phyloP scores from a whole-genome alignment of 2,113 vertebrate genomes.

The Micronycteris hirsuta region DNA sequence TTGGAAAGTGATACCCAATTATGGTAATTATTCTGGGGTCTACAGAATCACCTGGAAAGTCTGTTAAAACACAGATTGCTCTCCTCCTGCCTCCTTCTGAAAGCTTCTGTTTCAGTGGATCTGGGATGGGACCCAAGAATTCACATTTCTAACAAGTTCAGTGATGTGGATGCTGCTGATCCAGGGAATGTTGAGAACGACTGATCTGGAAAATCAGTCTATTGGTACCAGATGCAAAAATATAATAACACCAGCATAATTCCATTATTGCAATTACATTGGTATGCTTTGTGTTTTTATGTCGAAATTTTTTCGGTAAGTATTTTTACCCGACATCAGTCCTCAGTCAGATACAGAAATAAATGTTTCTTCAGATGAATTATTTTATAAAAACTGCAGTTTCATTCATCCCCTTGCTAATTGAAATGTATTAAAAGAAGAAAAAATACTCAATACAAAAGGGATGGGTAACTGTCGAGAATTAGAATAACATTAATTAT shows the following conservation, averaged over 20 bases:
- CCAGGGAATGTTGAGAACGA: not conserved
- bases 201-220: slow-evolving; percentile 16
- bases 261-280: not conserved
- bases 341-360: not conserved
- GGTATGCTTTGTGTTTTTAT: not conserved
- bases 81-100: not conserved
- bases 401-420: not conserved
- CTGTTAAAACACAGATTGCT: not conserved
- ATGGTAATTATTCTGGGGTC: not conserved
- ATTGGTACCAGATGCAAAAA: not conserved
- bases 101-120: not conserved
- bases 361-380: not conserved
- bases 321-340: not conserved
- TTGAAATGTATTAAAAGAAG: not conserved
- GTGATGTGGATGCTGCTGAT: not conserved
- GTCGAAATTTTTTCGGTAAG: not conserved
- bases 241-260: not conserved
- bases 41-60: not conserved
- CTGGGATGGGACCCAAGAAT: not conserved
- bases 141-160: not conserved
- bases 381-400: slow-evolving; percentile 30
- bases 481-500: not conserved
- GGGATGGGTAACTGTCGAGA: not conserved
- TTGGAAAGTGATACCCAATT: slow-evolving; percentile 65
- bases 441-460: not conserved